Conservation (phyloP, 53 echinoderm and acorn worm genomes). For the Temnopleurus reevesii region DNA sequence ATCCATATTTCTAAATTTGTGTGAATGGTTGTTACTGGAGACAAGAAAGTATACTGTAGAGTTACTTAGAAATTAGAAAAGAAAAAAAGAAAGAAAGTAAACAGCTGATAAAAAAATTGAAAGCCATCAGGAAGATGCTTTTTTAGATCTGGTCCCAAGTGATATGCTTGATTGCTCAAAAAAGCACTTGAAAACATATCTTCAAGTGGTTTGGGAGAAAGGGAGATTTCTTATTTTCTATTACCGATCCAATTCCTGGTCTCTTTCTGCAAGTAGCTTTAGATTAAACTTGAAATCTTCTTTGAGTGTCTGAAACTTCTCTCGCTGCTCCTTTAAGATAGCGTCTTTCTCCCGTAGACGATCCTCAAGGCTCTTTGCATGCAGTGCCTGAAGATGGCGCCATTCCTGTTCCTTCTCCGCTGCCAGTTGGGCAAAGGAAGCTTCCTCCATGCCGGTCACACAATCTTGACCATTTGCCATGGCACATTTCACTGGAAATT, state of each 20-base stretch:
- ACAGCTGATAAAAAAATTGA: too few relatives aligned
- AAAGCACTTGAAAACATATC: too few relatives aligned
- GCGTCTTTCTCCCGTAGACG: conserved; percentile 66
- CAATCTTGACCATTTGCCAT: background rate
- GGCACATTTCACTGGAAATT: background rate
- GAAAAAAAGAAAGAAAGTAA: too few relatives aligned
- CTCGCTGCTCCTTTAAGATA: conserved; percentile 61
- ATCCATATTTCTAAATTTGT: too few relatives aligned
- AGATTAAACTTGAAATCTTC: conserved; percentile 97
- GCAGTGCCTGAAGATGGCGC: conserved; percentile 76
- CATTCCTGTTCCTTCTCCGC: conserved; percentile 92
- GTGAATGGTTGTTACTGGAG: too few relatives aligned
- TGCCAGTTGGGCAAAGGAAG: conserved; percentile 68
- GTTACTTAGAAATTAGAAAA: too few relatives aligned
- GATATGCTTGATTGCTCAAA: too few relatives aligned
- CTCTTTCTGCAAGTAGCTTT: conserved; percentile 84
- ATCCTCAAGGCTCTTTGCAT: conserved; percentile 72
- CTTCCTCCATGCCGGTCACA: conserved; percentile 1
- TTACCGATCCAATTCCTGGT: conserved; percentile 83
- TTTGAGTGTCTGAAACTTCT: conserved; percentile 75
- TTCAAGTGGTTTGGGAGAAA: too few relatives aligned
- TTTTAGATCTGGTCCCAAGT: too few relatives aligned
- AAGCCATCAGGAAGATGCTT: too few relatives aligned
- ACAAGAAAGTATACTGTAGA: too few relatives aligned
- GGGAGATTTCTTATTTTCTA: background rate